Conservation (phyloP, 2,797 vertebrate genomes). For the Echiichthys vipera region DNA sequence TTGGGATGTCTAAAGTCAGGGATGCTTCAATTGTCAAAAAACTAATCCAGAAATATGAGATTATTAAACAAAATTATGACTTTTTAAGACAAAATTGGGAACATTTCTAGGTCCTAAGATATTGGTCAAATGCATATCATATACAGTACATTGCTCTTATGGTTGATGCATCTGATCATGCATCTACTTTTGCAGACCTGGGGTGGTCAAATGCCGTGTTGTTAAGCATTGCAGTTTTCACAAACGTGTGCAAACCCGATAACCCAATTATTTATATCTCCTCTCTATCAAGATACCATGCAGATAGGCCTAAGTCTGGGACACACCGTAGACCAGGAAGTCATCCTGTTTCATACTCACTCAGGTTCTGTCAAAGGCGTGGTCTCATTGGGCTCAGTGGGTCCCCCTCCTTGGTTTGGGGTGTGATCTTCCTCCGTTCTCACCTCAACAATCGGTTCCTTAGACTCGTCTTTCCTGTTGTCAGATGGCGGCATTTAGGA, state of each 20-base stretch:
- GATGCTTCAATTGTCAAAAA: neutral
- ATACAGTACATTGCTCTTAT: neutral
- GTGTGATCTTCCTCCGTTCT: slow-evolving; percentile 93
- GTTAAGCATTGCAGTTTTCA: no score
- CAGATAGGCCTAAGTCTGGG: neutral
- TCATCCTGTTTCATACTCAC: slow-evolving; percentile 81
- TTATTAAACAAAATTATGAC: neutral
- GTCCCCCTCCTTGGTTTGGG: slow-evolving; percentile 92
- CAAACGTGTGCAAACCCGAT: no score
- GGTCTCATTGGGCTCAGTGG: slow-evolving; percentile 97
- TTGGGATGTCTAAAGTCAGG: no score
- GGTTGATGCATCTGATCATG: neutral
- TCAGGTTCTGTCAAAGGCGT: slow-evolving; percentile 96
- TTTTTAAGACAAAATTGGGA: neutral
- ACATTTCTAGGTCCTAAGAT: neutral
- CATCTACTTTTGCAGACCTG: no score
- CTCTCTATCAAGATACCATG: no score
- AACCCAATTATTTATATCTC: neutral
- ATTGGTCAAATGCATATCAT: neutral
- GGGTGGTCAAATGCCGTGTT: no score
- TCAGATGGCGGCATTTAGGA: neutral
- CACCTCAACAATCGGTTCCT: slow-evolving; percentile 98
- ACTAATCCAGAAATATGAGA: neutral
- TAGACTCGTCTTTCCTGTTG: slow-evolving; percentile 96
- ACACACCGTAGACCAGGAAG: neutral